Evolutionary conservation across 1,140 invertebrate species (phyloP).

Genomic region (Cydia fagiglandana): DNA sequence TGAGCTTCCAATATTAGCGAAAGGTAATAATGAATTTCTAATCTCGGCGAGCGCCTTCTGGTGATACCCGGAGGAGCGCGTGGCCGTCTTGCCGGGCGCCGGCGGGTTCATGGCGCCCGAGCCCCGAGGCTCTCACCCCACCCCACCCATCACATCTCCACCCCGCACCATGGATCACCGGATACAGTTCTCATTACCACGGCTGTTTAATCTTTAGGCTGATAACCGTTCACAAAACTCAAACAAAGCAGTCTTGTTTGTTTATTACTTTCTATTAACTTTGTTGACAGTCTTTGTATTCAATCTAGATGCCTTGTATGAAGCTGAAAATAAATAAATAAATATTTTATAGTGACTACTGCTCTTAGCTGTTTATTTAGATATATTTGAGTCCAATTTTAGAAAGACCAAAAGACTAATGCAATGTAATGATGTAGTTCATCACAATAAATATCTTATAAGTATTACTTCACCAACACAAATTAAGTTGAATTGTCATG

Average conservation of each 20-base stretch:
- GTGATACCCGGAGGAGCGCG: slow-evolving; percentile 90
- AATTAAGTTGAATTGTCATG: background rate
- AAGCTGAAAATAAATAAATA: slow-evolving; percentile 3
- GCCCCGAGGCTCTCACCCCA: slow-evolving; percentile 75
- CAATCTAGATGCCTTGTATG: background rate
- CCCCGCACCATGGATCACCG: slow-evolving; percentile 54
- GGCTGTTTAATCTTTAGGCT: slow-evolving; percentile 43
- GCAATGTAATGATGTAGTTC: background rate
- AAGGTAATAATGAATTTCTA: slow-evolving; percentile 90
- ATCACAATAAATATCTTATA: slow-evolving; percentile 12
- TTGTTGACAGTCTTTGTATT: slow-evolving; percentile 23
- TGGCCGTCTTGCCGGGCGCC: slow-evolving; percentile 82
- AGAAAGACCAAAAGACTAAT: background rate
- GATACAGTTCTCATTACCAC: slow-evolving; percentile 60
- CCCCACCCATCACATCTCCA: slow-evolving; percentile 73
- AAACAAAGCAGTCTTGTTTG: slow-evolving; percentile 36
- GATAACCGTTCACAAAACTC: slow-evolving; percentile 30
- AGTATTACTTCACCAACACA: background rate
- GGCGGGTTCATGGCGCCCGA: slow-evolving; percentile 84
- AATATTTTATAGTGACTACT: background rate
- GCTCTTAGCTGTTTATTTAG: background rate
- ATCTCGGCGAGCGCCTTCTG: slow-evolving; percentile 94
- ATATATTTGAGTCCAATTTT: background rate
- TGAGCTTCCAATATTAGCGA: slow-evolving; percentile 85
- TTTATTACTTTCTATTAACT: slow-evolving; percentile 25